A percentile compares a stretch with the other conserved stretches of the same genome.
These are phyloP conservation scores for Mesochorus sp. DNA, from an alignment of 2,888 invertebrate species.

Conservation along the genomic window DNA sequence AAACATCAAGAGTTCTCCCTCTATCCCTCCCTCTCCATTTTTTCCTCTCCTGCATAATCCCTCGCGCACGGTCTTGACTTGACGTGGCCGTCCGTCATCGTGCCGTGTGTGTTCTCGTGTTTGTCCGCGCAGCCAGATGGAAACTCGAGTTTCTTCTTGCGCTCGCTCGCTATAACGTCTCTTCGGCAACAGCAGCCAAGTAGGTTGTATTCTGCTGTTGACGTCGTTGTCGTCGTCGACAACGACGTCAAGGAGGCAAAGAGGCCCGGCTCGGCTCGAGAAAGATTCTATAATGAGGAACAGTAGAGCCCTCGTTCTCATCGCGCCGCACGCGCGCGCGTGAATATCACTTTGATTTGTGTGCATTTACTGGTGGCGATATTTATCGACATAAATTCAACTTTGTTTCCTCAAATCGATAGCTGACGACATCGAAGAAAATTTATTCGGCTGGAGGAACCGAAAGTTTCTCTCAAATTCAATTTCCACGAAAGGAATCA, in stretches of 20 bases:
- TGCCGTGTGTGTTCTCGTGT: conserved; percentile 61
- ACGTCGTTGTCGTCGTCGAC: conserved; percentile 28
- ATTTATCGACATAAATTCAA: neutral
- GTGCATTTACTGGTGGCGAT: neutral
- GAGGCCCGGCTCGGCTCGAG: conserved; percentile 11
- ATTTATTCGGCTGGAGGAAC: no score
- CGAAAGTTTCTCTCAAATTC: no score
- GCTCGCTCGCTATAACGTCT: conserved; percentile 41
- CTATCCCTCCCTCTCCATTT: neutral
- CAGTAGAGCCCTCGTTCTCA: conserved; percentile 31
- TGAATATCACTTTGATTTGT: conserved; percentile 36
- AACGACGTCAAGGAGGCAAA: neutral
- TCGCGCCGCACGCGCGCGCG: no score
- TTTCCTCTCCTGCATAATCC: conserved; percentile 59
- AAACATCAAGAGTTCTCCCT: conserved; percentile 63
- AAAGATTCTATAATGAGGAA: conserved; percentile 51
- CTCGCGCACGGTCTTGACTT: conserved; percentile 69
- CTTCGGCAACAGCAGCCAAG: conserved; percentile 44
- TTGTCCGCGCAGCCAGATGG: conserved; percentile 65
- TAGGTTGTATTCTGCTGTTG: conserved; percentile 46
- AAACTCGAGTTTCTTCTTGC: conserved; percentile 68
- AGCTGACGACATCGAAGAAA: no score
- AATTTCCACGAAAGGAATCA: no score
- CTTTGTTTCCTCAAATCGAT: neutral
- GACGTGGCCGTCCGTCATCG: conserved; percentile 77